These are phyloP conservation scores for Diprion similis DNA, from an alignment of 1,140 invertebrate genomes.

Conservation along the genomic window DNA sequence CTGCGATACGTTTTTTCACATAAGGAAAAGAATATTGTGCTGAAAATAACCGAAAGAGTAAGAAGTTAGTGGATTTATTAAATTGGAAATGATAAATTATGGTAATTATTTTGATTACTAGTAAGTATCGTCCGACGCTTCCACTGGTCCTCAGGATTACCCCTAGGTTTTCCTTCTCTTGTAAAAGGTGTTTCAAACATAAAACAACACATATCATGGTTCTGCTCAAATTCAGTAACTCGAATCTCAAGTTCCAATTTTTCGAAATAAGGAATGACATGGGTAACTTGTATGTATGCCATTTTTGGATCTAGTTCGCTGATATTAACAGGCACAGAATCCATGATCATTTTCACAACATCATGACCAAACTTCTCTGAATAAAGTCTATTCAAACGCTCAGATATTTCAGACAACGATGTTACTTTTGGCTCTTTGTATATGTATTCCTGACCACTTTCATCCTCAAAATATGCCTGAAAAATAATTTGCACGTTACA, in stretches of 20 bases:
- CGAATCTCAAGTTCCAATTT: slow-evolving; percentile 70
- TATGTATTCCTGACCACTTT: slow-evolving; percentile 89
- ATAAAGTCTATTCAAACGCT: slow-evolving; percentile 79
- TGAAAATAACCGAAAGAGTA: slow-evolving; percentile 52
- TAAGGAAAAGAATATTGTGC: slow-evolving; percentile 89
- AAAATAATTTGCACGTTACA: slow-evolving; percentile 51
- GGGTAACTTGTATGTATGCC: slow-evolving; percentile 92
- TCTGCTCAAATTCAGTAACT: slow-evolving; percentile 83
- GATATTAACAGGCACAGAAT: slow-evolving; percentile 83
- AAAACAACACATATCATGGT: slow-evolving; percentile 86
- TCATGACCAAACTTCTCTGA: slow-evolving; percentile 87
- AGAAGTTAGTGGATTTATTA: slow-evolving; percentile 4
- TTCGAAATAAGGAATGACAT: slow-evolving; percentile 81
- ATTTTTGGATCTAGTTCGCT: slow-evolving; percentile 81
- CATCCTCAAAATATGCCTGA: slow-evolving; percentile 88
- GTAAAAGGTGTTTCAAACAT: slow-evolving; percentile 96
- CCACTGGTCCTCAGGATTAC: slow-evolving; percentile 86
- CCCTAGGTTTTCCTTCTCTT: slow-evolving; percentile 78
- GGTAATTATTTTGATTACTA: slow-evolving; percentile 61
- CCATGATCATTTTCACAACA: slow-evolving; percentile 90
- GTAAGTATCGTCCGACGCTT: slow-evolving; percentile 86
- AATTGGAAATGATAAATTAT: not conserved
- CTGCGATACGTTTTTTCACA: slow-evolving; percentile 85
- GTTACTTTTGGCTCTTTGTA: slow-evolving; percentile 97
- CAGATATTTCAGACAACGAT: slow-evolving; percentile 90